Evolutionary conservation across 1,140 invertebrate species (phyloP), one percentile per base, ranked within the genome.

Genomic region (Meteorus sp.): DNA sequence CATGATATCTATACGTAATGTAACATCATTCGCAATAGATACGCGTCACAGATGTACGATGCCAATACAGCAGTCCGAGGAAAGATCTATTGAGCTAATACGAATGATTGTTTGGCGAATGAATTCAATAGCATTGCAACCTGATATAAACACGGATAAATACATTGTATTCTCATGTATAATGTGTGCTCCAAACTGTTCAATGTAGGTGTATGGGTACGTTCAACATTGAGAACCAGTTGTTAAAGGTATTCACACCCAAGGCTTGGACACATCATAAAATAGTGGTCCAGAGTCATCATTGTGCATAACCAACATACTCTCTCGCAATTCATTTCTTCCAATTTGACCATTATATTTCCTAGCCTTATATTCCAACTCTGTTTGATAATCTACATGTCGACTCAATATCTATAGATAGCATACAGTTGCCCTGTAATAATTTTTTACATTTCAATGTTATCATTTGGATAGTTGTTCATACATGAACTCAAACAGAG

Each of bases 151-250:
- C 11, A 6, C 2, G 39, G 9, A 2, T n/a, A n/a, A 43, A 43
- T 43, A 27, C 22, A 47, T 47, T 27, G 44, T 22, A 47, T 47
- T n/a, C n/a, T n/a, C n/a, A n/a, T 47, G 44, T 47, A 27, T 27
- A 47, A 47, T 22, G 19, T 47, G 9, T n/a, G 23, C 5, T 22
- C 19, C 8, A 39, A n/a, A 39, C 13, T n/a, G n/a, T n/a, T 13
- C 8, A 39, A 4, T 39, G 3, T 39, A 39, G 15, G 22, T 47
- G 23, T 47, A 22, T 19, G 44, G 7, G 44, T 47, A 22, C 20
- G 35, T 44, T 4, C 9, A 3, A 3, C n/a, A 22, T 22, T 47
- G 20, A 47, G 8, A 23, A 4, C 25, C 9, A 19, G 17, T 15
- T 43, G 15, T 17, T 19, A 43, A 43, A 43, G 39, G 39, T 43